Evolutionary conservation across 2,113 vertebrate species (phyloP).

Genomic region (Dasyornis broadbenti): DNA sequence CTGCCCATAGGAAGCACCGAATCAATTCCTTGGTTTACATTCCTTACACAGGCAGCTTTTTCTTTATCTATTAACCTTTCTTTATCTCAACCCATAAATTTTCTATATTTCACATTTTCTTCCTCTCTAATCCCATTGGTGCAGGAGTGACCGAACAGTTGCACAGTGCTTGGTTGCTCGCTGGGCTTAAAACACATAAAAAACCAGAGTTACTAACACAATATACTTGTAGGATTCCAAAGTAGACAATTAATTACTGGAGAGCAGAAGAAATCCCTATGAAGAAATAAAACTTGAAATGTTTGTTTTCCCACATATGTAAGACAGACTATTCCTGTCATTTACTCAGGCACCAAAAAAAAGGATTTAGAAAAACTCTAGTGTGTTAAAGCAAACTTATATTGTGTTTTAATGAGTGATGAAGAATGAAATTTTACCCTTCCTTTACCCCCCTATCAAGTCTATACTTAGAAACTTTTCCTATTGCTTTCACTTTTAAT

Average conservation of each 20-base stretch:
- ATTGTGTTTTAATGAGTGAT: slow-evolving; percentile 46
- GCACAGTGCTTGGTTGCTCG: background rate
- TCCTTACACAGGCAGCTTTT: background rate
- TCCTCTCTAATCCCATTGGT: background rate
- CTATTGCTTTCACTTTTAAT: slow-evolving; percentile 60
- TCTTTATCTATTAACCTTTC: background rate
- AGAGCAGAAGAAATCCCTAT: background rate
- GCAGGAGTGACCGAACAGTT: background rate
- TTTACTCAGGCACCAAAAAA: background rate
- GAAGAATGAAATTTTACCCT: slow-evolving; percentile 57
- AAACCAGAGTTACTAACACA: background rate
- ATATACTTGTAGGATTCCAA: background rate
- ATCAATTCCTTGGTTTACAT: background rate
- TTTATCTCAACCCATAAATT: background rate
- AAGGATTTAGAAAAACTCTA: slow-evolving; percentile 32
- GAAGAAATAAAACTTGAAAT: slow-evolving; percentile 7
- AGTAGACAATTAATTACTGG: slow-evolving; percentile 6
- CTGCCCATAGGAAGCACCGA: background rate
- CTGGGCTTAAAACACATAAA: background rate
- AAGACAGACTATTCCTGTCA: background rate
- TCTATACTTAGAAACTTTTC: slow-evolving; percentile 43
- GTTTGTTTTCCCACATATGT: background rate
- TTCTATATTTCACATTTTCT: background rate
- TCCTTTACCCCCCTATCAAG: slow-evolving; percentile 36
- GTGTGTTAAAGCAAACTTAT: slow-evolving; percentile 36